Conservation (phyloP, 1,140 invertebrate species). For the Sarcophaga bullata region DNA sequence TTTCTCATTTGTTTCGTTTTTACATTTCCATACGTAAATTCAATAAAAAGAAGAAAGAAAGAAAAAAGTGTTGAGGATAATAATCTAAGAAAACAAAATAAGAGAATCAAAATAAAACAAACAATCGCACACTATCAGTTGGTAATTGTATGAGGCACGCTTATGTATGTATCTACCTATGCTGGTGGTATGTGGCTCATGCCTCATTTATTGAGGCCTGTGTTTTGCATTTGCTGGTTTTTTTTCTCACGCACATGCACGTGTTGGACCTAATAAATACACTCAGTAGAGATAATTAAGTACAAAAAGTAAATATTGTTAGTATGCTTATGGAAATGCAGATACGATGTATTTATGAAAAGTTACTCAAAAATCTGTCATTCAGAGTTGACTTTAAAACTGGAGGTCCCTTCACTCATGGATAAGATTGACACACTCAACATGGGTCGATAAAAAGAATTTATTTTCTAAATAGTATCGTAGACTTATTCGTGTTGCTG, state of each 20-base stretch:
- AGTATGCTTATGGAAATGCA: too few relatives aligned
- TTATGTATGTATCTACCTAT: neutral
- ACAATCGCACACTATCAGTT: neutral
- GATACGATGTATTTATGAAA: too few relatives aligned
- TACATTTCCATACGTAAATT: neutral
- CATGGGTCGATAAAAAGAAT: neutral
- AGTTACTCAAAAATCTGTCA: too few relatives aligned
- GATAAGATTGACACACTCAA: too few relatives aligned
- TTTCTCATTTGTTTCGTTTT: neutral
- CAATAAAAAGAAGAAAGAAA: neutral
- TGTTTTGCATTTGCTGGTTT: too few relatives aligned
- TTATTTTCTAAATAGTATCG: neutral
- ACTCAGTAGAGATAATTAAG: neutral
- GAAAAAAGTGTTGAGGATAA: neutral
- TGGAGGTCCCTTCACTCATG: too few relatives aligned
- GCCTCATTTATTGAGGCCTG: too few relatives aligned
- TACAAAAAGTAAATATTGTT: too few relatives aligned
- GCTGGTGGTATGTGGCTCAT: too few relatives aligned
- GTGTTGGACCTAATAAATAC: neutral
- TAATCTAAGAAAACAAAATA: neutral
- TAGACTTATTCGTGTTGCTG: neutral
- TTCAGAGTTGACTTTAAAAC: too few relatives aligned
- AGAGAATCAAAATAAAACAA: neutral
- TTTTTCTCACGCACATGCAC: conserved; percentile 5
- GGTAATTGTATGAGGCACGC: neutral